Percentiles rank a stretch among this genome's conserved stretches.
Conservation (phyloP, 2,888 invertebrate species). For the Drosophila diplacantha region DNA sequence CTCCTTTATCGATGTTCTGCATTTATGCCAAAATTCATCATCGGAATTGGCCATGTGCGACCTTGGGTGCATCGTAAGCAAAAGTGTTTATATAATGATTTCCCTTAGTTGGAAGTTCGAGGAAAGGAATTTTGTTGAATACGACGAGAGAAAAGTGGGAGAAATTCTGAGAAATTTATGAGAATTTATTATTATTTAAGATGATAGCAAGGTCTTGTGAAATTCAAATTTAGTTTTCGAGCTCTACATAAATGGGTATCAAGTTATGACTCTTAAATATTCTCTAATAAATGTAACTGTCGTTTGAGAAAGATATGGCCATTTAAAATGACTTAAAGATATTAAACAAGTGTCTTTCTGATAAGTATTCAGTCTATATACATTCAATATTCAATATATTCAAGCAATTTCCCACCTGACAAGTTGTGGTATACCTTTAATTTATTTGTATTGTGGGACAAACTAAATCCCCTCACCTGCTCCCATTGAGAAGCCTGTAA, state of each 20-base stretch:
- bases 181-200: neutral
- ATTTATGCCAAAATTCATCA: constrained; percentile 40
- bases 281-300: neutral
- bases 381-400: neutral
- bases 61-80: constrained; percentile 34
- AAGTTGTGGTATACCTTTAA: constrained; percentile 1
- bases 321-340: neutral
- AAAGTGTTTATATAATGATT: constrained; percentile 16
- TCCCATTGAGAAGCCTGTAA: neutral
- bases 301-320: too few relatives aligned
- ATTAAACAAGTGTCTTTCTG: neutral
- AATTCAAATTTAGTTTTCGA: neutral
- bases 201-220: too few relatives aligned
- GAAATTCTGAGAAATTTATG: too few relatives aligned
- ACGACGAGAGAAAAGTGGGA: neutral
- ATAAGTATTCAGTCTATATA: neutral
- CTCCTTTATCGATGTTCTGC: constrained; percentile 52
- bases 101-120: constrained; percentile 1
- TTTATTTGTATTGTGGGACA: neutral
- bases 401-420: neutral
- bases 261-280: neutral
- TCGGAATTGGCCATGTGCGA: constrained; percentile 36
- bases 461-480: neutral
- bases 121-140: neutral
- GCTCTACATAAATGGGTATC: too few relatives aligned